Percentiles rank a stretch among this genome's conserved stretches.
Evolutionary conservation across 2,113 vertebrate species (phyloP).

Genomic region (Urocolius indicus): DNA sequence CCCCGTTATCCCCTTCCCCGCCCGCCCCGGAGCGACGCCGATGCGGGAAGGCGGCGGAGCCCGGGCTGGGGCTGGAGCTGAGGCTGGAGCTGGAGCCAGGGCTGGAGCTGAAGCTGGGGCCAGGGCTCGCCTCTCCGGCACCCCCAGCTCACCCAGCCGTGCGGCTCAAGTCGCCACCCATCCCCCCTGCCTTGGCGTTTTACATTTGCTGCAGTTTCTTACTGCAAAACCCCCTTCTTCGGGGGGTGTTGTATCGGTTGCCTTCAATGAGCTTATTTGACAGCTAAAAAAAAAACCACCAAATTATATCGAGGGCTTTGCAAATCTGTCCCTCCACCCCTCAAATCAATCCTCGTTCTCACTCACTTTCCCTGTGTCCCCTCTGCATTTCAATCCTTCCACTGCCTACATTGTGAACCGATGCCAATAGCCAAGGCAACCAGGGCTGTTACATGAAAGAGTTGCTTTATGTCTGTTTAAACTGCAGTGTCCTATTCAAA

Average conservation of each 20-base stretch:
- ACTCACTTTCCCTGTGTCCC: not conserved
- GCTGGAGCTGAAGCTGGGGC: not conserved
- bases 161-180: not conserved
- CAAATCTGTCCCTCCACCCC: constrained; percentile 36
- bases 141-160: not conserved
- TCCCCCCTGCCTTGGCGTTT: not conserved
- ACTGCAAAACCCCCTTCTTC: constrained; percentile 21
- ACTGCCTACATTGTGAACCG: constrained; percentile 26
- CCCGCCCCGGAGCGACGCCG: too few species aligned
- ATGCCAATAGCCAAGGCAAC: constrained; percentile 68
- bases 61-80: too few species aligned
- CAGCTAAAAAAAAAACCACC: constrained; percentile 33
- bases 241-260: not conserved
- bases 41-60: not conserved
- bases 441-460: constrained; percentile 68
- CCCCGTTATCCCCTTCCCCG: not conserved
- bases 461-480: constrained; percentile 63
- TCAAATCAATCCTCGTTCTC: constrained; percentile 4
- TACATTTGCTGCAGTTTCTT: constrained; percentile 40
- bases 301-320: constrained; percentile 26
- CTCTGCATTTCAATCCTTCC: constrained; percentile 64
- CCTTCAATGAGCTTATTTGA: constrained; percentile 56
- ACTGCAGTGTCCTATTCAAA: constrained; percentile 45
- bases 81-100: too few species aligned
- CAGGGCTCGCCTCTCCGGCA: not conserved